phyloP scores from a whole-genome alignment of 2,888 invertebrate species.

The Drosophila acutilabella region DNA sequence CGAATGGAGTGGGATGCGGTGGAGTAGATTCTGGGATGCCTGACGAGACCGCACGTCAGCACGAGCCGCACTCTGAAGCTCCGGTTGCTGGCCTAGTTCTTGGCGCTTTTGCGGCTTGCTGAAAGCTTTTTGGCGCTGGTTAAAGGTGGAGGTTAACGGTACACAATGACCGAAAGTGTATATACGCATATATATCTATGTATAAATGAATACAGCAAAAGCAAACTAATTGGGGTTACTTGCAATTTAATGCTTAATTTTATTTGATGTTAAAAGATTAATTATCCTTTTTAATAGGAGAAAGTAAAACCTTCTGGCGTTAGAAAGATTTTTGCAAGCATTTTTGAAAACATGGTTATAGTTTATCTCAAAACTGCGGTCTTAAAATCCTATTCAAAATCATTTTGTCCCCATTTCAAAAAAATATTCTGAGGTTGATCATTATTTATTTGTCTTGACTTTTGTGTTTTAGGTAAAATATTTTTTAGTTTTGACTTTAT shows the following conservation, averaged over 20 bases:
- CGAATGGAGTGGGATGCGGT: not conserved
- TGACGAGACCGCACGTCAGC: slow-evolving; percentile 71
- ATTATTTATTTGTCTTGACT: no score
- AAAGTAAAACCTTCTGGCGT: not conserved
- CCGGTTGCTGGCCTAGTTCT: slow-evolving; percentile 67
- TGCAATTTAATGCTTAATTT: slow-evolving; percentile 44
- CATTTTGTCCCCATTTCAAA: no score
- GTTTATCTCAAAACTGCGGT: no score
- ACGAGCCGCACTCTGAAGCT: slow-evolving; percentile 27
- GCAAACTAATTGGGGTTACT: slow-evolving; percentile 44
- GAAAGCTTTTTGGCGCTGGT: slow-evolving; percentile 64
- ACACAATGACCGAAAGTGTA: slow-evolving; percentile 45
- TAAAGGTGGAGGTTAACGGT: slow-evolving; percentile 42
- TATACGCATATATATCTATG: slow-evolving; percentile 10
- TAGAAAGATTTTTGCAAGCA: not conserved
- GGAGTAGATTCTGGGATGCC: slow-evolving; percentile 3
- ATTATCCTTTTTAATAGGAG: slow-evolving; percentile 6
- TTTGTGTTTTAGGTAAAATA: no score
- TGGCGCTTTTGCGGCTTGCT: slow-evolving; percentile 52
- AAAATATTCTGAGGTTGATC: no score
- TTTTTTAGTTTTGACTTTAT: no score
- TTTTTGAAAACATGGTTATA: not conserved
- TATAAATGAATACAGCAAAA: slow-evolving; percentile 12
- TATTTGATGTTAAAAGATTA: slow-evolving; percentile 46
- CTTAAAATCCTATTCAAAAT: no score